These are phyloP conservation scores for Cherax destructor DNA, from an alignment of 1,140 invertebrate species.

Conservation along the genomic window DNA sequence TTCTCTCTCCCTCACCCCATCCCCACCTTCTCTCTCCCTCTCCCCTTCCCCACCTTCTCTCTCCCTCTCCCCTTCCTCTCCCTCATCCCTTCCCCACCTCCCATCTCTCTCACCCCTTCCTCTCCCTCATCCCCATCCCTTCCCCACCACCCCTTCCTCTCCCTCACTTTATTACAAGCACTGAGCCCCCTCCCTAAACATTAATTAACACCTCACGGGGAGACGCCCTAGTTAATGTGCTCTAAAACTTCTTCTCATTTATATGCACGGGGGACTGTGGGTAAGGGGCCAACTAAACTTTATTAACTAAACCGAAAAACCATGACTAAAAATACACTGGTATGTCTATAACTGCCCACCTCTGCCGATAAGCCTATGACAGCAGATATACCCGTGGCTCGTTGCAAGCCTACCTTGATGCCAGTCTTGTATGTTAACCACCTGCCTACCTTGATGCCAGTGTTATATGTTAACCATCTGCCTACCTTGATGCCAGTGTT, in stretches of 20 bases:
- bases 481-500: too few relatives aligned
- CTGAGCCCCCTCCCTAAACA: constrained; percentile 24
- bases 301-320: too few relatives aligned
- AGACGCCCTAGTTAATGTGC: constrained; percentile 17
- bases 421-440: too few relatives aligned
- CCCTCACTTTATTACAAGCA: background rate
- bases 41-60: background rate
- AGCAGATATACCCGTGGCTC: too few relatives aligned
- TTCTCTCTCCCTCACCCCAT: background rate
- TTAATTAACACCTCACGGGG: constrained; percentile 38
- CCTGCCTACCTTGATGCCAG: too few relatives aligned
- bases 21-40: background rate
- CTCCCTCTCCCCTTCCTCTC: background rate
- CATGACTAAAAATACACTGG: too few relatives aligned
- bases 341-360: too few relatives aligned
- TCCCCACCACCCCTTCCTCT: too few relatives aligned
- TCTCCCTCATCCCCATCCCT: background rate
- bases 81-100: background rate
- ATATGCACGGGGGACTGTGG: background rate
- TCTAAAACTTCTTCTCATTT: background rate
- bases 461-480: too few relatives aligned
- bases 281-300: too few relatives aligned
- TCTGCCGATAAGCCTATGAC: too few relatives aligned
- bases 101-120: background rate
- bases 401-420: too few relatives aligned